phyloP scores from a whole-genome alignment of 2,888 invertebrate species.

The Mesochorus sp. region DNA sequence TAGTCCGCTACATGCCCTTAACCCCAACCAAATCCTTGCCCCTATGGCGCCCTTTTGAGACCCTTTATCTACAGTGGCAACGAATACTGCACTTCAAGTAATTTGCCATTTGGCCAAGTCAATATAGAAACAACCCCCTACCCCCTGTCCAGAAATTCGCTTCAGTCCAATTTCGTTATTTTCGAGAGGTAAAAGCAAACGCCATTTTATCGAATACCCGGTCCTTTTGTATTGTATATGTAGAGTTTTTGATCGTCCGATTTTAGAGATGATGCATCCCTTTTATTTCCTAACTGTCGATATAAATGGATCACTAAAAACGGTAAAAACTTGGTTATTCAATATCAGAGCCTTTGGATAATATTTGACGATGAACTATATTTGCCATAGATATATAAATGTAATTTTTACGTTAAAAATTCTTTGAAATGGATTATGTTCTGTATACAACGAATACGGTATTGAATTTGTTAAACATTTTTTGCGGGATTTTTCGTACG shows the following conservation, averaged over 20 bases:
- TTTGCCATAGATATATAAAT: too few relatives aligned
- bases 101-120: conserved; percentile 64
- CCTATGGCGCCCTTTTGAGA: neutral
- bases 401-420: too few relatives aligned
- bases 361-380: conserved; percentile 45
- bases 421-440: too few relatives aligned
- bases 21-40: neutral
- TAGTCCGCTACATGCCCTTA: neutral
- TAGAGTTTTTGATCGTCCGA: neutral
- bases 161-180: conserved; percentile 56
- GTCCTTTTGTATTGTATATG: neutral
- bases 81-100: conserved; percentile 57
- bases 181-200: conserved; percentile 54
- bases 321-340: conserved; percentile 38
- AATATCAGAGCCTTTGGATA: conserved; percentile 41
- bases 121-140: conserved; percentile 48
- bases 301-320: conserved; percentile 7
- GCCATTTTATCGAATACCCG: conserved; percentile 46
- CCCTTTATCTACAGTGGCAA: neutral
- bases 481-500: too few relatives aligned
- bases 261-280: neutral
- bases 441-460: too few relatives aligned
- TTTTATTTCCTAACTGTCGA: neutral
- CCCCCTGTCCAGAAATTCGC: conserved; percentile 45
- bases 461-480: too few relatives aligned